Percentiles rank a stretch among this genome's conserved stretches.
Evolutionary conservation across 2,888 invertebrate species (phyloP).

Genomic region (Patella pellucida): DNA sequence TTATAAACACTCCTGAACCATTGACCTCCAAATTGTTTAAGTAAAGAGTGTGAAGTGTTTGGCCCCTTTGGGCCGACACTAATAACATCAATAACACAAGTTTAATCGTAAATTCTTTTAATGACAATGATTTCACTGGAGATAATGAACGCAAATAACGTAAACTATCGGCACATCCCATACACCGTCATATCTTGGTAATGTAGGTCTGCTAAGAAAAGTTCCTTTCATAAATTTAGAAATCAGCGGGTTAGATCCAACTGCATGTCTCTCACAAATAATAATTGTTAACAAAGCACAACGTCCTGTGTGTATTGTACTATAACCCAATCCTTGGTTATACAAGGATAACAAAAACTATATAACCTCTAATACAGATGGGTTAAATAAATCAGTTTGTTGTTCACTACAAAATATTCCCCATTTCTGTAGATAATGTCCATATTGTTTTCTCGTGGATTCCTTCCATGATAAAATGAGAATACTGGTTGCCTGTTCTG

Average conservation of each 20-base stretch:
- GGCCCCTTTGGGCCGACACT: not conserved
- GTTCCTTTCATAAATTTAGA: slow-evolving; percentile 37
- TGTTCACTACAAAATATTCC: slow-evolving; percentile 28
- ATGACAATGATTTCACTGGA: too few relatives aligned
- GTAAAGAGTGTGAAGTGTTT: not conserved
- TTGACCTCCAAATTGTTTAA: not conserved
- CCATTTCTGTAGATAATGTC: slow-evolving; percentile 28
- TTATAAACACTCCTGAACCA: not conserved
- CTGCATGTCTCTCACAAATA: not conserved
- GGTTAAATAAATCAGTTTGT: slow-evolving; percentile 31
- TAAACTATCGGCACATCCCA: too few relatives aligned
- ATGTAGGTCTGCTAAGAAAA: slow-evolving; percentile 28
- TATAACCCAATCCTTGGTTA: slow-evolving; percentile 28
- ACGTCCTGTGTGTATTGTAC: slow-evolving; percentile 30
- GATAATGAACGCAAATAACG: too few relatives aligned
- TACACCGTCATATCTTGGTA: slow-evolving; percentile 30
- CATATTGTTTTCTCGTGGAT: slow-evolving; percentile 32
- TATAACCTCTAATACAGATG: slow-evolving; percentile 26
- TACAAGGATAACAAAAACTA: slow-evolving; percentile 23
- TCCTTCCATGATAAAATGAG: slow-evolving; percentile 35
- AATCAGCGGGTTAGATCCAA: slow-evolving; percentile 19
- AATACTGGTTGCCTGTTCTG: slow-evolving; percentile 22
- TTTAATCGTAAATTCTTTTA: slow-evolving; percentile 11
- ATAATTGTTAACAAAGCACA: slow-evolving; percentile 9
- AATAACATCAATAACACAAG: not conserved